These are phyloP conservation scores for Pherbina coryleti DNA, from an alignment of 2,888 invertebrate species.

Conservation along the genomic window DNA sequence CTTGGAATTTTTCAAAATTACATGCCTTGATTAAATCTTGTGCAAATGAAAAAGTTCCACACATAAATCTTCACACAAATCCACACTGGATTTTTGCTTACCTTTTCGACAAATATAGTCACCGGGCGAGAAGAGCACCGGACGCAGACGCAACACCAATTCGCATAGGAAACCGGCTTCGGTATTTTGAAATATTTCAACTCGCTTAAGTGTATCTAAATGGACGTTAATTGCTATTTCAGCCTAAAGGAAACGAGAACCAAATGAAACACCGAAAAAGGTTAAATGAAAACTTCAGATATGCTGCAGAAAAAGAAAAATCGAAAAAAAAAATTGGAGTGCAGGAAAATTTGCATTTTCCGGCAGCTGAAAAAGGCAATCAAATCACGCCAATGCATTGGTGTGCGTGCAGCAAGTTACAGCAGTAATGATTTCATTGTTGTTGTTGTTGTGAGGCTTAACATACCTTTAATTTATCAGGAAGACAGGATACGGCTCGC, in stretches of 20 bases:
- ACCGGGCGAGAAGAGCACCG: slow-evolving; percentile 97
- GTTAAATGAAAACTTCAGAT: slow-evolving; percentile 7
- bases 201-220: slow-evolving; percentile 95
- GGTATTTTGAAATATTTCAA: slow-evolving; percentile 99
- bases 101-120: slow-evolving; percentile 99
- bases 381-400: background rate
- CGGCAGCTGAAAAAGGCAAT: background rate
- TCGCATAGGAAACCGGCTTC: slow-evolving; percentile 99
- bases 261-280: slow-evolving; percentile 14
- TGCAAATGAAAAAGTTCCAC: too few species aligned
- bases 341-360: background rate
- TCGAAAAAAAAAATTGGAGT: too few species aligned
- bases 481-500: slow-evolving; percentile 93
- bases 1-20: background rate
- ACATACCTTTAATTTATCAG: slow-evolving; percentile 89
- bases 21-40: too few species aligned
- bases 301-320: background rate
- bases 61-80: too few species aligned
- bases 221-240: slow-evolving; percentile 99
- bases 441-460: background rate
- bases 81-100: slow-evolving; percentile 71
- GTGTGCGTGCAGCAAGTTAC: background rate
- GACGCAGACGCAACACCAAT: slow-evolving; percentile 92
- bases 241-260: slow-evolving; percentile 71
- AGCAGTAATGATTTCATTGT: background rate